These are phyloP conservation scores for Caenorhabditis latens DNA, from an alignment of 1,140 invertebrate genomes.

Conservation along the genomic window DNA sequence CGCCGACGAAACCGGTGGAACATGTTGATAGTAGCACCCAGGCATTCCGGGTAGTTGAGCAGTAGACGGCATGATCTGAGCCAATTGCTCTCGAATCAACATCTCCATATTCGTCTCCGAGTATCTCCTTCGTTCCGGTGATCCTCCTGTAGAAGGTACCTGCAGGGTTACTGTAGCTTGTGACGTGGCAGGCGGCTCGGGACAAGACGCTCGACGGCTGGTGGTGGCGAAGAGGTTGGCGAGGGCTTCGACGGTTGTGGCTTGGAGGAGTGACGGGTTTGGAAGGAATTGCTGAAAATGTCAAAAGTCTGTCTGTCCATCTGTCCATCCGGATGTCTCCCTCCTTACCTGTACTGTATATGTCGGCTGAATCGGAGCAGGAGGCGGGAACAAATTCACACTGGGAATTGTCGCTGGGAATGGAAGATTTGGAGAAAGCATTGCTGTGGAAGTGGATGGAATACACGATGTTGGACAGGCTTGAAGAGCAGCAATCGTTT, in stretches of 20 bases:
- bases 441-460: not conserved
- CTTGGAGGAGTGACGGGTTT: constrained; percentile 2
- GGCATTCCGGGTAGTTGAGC: constrained; percentile 42
- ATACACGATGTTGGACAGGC: not conserved
- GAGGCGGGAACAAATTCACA: constrained; percentile 29
- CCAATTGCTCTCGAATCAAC: not conserved
- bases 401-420: constrained; percentile 20
- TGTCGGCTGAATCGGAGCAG: not conserved
- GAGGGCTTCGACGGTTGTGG: not conserved
- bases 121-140: not conserved
- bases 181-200: not conserved
- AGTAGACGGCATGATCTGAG: constrained; percentile 6
- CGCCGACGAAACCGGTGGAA: not conserved
- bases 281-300: not conserved
- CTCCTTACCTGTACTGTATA: not conserved
- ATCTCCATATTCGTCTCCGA: constrained; percentile 20
- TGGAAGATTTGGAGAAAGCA: not conserved
- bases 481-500: constrained; percentile 27
- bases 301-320: not conserved
- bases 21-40: constrained; percentile 39
- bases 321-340: not conserved
- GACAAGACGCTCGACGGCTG: constrained; percentile 4
- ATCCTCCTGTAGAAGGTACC: not conserved
- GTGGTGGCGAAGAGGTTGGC: constrained; percentile 16
- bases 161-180: constrained; percentile 30